Evolutionary conservation across 2,113 vertebrate genomes (phyloP), one percentile per base, ranked within the genome.

Genomic region (Callorhinus ursinus): DNA sequence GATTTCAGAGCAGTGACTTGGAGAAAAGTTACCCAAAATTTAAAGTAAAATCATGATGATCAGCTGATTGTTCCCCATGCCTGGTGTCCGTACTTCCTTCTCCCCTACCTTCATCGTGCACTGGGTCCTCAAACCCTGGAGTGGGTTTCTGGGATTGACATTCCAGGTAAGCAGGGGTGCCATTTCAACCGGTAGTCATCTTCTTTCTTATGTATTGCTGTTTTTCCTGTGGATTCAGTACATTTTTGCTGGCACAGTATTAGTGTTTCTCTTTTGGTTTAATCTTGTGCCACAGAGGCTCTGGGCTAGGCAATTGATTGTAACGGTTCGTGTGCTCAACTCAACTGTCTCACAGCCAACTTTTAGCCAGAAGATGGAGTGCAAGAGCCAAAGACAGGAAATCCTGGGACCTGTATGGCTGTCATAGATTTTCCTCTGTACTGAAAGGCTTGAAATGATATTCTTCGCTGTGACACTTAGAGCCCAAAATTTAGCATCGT

Each of bases 311-410:
- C 15, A 8, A 26, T 1, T 83, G 31, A 76, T n/a, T 53, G 5
- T 55, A 93, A 77, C 4, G 11, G 10, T 53, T 13, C 21, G 15
- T 22, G 4, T 67, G 31, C 26, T 82, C 31, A 55, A 36, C 3
- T 51, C 21, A 53, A 80, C 67, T 10, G 4, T 53, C 26, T 57
- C 28, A n/a, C 2, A 0, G 31, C 11, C 92, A 71, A 36, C 74
- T 88, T 94, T 97, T 31, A 72, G 42, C 92, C 98, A 98, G 92
- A 89, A 98, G 98, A 88, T 94, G 97, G 98, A 49, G 96, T 39
- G 4, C 93, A 87, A 95, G 97, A 97, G 96, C 76, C 92, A 82
- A 49, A 95, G 57, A 42, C n/a, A 51, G 36, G 57, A 83, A 86
- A 57, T 28, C 65, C 77, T 82, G 31, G 36, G 59, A 14, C 0